phyloP scores from a whole-genome alignment of 1,140 invertebrate genomes.

The Dendrolimus kikuchii region DNA sequence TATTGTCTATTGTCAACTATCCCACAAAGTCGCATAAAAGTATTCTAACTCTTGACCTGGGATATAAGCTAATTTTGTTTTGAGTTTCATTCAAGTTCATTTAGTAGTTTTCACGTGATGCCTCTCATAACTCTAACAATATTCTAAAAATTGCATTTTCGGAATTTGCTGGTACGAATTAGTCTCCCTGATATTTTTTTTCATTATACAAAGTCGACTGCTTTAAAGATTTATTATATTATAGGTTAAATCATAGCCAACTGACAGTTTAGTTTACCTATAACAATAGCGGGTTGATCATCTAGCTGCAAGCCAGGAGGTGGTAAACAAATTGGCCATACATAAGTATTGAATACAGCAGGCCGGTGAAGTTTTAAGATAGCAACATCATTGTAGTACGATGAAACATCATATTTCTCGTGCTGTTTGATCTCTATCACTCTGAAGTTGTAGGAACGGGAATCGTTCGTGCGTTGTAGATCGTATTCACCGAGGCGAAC shows the following conservation, averaged over 20 bases:
- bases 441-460: constrained; percentile 76
- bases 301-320: constrained; percentile 74
- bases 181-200: not conserved
- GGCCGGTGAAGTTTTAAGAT: constrained; percentile 81
- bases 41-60: too few relatives aligned
- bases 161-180: too few relatives aligned
- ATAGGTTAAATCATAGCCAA: too few relatives aligned
- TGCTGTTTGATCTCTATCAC: constrained; percentile 78
- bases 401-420: constrained; percentile 74
- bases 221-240: too few relatives aligned
- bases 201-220: too few relatives aligned
- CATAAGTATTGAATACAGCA: constrained; percentile 82
- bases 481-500: constrained; percentile 89
- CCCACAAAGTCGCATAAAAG: too few relatives aligned
- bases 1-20: too few relatives aligned
- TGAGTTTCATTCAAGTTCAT: too few relatives aligned
- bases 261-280: constrained; percentile 64
- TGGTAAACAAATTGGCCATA: constrained; percentile 90
- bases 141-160: too few relatives aligned
- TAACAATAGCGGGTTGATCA: constrained; percentile 79
- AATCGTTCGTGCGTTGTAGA: constrained; percentile 76
- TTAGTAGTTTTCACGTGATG: too few relatives aligned
- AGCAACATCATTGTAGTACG: constrained; percentile 86
- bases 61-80: too few relatives aligned
- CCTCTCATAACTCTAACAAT: too few relatives aligned